These are phyloP conservation scores for Agapornis roseicollis DNA, from an alignment of 2,113 vertebrate species.

Conservation along the genomic window DNA sequence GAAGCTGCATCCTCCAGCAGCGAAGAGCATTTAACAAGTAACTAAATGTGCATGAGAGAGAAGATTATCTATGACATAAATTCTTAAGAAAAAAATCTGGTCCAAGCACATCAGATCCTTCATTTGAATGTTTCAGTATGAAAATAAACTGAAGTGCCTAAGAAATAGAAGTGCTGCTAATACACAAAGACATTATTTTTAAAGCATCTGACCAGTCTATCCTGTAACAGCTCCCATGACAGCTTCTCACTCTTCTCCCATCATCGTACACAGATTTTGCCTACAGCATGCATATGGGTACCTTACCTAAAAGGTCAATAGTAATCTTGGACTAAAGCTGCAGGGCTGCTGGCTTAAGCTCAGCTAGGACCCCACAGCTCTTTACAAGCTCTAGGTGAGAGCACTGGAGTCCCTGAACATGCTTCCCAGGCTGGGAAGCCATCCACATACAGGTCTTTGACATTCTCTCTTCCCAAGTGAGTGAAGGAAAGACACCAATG, in stretches of 20 bases:
- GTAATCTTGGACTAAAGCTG: not conserved
- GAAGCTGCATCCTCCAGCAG: not conserved
- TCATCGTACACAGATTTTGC: not conserved
- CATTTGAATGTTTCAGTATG: not conserved
- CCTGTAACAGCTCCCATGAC: not conserved
- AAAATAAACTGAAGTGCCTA: not conserved
- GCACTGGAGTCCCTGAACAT: fast-evolving
- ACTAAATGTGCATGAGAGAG: fast-evolving
- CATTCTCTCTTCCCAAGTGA: fast-evolving
- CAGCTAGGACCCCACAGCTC: not conserved
- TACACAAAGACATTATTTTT: not conserved
- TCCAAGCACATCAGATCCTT: not conserved
- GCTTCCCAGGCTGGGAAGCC: not conserved
- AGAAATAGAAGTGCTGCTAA: not conserved
- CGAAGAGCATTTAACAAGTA: fast-evolving
- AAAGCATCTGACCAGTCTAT: not conserved
- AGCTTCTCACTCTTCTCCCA: not conserved
- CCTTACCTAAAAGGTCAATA: not conserved
- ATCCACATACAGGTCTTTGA: fast-evolving
- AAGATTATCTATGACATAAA: fast-evolving
- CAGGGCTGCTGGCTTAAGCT: not conserved
- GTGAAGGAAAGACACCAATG: fast-evolving
- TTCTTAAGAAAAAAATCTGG: not conserved
- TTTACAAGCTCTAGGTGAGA: not conserved
- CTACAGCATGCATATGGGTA: not conserved